phyloP scores from a whole-genome alignment of 37 sponge, comb jelly and placozoan genomes.

The Hormiphora californensis region DNA sequence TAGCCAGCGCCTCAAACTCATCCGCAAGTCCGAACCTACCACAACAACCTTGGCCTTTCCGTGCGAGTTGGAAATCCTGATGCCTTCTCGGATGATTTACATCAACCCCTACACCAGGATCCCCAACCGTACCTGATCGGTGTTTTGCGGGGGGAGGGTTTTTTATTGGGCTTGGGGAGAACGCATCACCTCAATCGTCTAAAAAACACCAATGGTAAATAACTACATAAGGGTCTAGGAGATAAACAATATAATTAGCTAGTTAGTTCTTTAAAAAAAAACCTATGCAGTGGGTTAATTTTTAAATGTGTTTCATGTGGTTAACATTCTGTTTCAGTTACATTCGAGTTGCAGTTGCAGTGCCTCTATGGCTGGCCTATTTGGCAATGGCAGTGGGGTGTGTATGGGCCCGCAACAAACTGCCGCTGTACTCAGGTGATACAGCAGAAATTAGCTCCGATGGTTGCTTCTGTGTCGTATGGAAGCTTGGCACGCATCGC shows the following conservation, averaged over 20 bases:
- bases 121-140: slow-evolving; percentile 25
- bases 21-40: background rate
- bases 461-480: background rate
- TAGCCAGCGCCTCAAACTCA: background rate
- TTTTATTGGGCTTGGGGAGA: background rate
- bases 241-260: too few relatives aligned
- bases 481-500: background rate
- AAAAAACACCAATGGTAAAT: too few relatives aligned
- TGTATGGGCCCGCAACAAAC: background rate
- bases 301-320: too few relatives aligned
- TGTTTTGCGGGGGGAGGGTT: slow-evolving; percentile 1
- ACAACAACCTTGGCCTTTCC: slow-evolving; percentile 11
- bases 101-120: background rate
- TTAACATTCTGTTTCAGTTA: background rate
- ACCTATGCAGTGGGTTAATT: too few relatives aligned
- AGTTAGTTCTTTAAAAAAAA: too few relatives aligned
- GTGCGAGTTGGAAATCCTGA: background rate
- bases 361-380: background rate
- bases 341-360: background rate
- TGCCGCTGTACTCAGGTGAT: background rate
- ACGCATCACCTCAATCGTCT: background rate
- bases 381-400: background rate
- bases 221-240: too few relatives aligned
- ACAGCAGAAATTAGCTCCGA: background rate
- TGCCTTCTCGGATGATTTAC: background rate